Conservation (phyloP, 2,797 vertebrate genomes). For the Discoglossus pictus region DNA sequence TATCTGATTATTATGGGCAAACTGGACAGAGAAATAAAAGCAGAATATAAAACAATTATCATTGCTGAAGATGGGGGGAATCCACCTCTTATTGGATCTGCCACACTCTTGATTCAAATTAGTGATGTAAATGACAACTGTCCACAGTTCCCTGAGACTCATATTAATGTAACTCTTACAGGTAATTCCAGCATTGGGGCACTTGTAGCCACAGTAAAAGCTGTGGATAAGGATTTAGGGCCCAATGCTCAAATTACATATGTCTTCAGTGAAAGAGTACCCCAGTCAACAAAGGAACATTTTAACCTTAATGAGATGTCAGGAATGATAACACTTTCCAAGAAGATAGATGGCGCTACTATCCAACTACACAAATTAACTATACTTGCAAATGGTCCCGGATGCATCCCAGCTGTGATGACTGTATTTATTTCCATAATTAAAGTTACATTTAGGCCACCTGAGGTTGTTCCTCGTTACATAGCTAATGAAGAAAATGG, state of each 20-base stretch:
- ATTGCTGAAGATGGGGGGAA: constrained; percentile 91
- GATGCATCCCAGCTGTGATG: constrained; percentile 92
- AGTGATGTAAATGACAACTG: constrained; percentile 97
- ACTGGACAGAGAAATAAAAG: constrained; percentile 87
- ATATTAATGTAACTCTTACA: constrained; percentile 84
- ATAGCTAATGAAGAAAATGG: constrained; percentile 89
- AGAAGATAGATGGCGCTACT: constrained; percentile 76
- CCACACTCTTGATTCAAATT: constrained; percentile 88
- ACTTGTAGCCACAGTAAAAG: constrained; percentile 77
- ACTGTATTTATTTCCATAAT: constrained; percentile 80
- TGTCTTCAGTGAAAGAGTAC: constrained; percentile 90
- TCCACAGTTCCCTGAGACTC: constrained; percentile 83
- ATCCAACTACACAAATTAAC: constrained; percentile 84
- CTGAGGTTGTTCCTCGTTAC: constrained; percentile 83
- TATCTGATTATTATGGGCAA: constrained; percentile 89
- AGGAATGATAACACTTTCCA: constrained; percentile 81
- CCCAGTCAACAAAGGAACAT: constrained; percentile 79
- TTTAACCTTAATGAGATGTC: constrained; percentile 86
- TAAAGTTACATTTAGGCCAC: constrained; percentile 84
- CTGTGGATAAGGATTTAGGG: constrained; percentile 88
- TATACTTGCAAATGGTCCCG: constrained; percentile 86
- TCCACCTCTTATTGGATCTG: constrained; percentile 85
- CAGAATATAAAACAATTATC: constrained; percentile 89
- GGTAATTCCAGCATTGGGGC: constrained; percentile 87
- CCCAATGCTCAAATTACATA: constrained; percentile 90